Evolutionary conservation across 1,140 invertebrate genomes (phyloP).

Genomic region (Cardiocondyla obscurior): DNA sequence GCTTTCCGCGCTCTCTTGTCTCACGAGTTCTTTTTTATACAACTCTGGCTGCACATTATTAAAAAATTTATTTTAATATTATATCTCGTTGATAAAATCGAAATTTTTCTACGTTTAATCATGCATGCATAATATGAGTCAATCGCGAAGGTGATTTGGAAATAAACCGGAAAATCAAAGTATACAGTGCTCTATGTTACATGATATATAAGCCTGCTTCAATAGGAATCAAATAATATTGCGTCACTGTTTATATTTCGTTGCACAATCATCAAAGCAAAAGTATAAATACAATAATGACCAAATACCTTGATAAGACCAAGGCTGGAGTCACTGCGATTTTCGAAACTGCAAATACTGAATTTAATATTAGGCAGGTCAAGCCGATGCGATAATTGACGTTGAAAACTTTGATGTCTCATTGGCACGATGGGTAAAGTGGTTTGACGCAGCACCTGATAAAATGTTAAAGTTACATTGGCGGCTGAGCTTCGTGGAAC

Average conservation of each 20-base stretch:
- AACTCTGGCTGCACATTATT: conserved; percentile 88
- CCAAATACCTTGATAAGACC: conserved; percentile 87
- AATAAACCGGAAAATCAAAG: background rate
- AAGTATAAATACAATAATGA: background rate
- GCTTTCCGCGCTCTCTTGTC: conserved; percentile 90
- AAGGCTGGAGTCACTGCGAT: conserved; percentile 86
- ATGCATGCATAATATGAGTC: background rate
- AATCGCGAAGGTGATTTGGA: background rate
- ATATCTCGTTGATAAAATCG: background rate
- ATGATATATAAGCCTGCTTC: conserved; percentile 4
- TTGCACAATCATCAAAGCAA: background rate
- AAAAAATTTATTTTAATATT: background rate
- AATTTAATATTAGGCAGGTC: conserved; percentile 90
- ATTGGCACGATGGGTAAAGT: conserved; percentile 92
- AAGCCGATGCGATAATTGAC: conserved; percentile 90
- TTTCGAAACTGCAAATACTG: conserved; percentile 89
- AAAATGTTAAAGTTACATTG: conserved; percentile 33
- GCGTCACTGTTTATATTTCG: background rate
- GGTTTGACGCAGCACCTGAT: conserved; percentile 89
- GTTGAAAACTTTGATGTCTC: conserved; percentile 91
- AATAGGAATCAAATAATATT: conserved; percentile 2
- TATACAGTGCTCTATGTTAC: background rate
- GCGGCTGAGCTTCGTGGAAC: background rate
- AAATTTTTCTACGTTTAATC: background rate
- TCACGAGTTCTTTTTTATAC: conserved; percentile 89